A percentile compares a stretch with the other conserved stretches of the same genome.
Evolutionary conservation across 2,888 invertebrate species (phyloP).

Genomic region (Oegoconia quadripuncta): DNA sequence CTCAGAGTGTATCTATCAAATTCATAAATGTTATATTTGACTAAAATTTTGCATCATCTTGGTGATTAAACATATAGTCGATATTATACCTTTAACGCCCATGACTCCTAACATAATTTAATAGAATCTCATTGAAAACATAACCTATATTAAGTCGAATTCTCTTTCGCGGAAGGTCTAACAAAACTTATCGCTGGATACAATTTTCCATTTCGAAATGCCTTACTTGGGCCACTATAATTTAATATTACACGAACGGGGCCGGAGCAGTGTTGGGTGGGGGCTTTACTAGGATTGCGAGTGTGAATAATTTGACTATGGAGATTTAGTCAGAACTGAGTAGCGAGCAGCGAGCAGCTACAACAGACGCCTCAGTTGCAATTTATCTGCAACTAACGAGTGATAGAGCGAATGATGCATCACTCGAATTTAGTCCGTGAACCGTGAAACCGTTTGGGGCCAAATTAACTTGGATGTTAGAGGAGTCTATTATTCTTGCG

Average conservation of each 20-base stretch:
- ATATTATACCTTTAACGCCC: too few relatives aligned
- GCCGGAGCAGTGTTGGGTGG: slow-evolving; percentile 43
- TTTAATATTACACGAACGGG: slow-evolving; percentile 72
- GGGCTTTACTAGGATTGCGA: slow-evolving; percentile 67
- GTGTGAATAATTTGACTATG: slow-evolving; percentile 75
- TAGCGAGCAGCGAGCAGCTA: too few relatives aligned
- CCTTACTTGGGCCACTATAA: slow-evolving; percentile 69
- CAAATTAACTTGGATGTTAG: slow-evolving; percentile 30
- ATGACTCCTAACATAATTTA: too few relatives aligned
- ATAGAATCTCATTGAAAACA: slow-evolving; percentile 31
- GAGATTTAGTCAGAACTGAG: slow-evolving; percentile 48
- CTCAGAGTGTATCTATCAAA: too few relatives aligned
- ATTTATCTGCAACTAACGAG: slow-evolving; percentile 61
- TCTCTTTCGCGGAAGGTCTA: slow-evolving; percentile 35
- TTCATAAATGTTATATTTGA: too few relatives aligned
- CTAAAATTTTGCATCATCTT: too few relatives aligned
- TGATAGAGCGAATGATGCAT: slow-evolving; percentile 46
- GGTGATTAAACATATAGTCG: too few relatives aligned
- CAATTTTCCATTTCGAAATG: slow-evolving; percentile 73
- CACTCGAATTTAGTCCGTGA: too few relatives aligned
- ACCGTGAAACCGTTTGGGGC: slow-evolving; percentile 45
- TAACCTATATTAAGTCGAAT: slow-evolving; percentile 26
- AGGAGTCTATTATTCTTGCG: slow-evolving; percentile 22
- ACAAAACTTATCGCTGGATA: slow-evolving; percentile 48
- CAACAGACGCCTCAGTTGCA: slow-evolving; percentile 48